Base-by-base conservation (phyloP, 2,797 vertebrate genomes). In the Erithacus rubecula region DNA sequence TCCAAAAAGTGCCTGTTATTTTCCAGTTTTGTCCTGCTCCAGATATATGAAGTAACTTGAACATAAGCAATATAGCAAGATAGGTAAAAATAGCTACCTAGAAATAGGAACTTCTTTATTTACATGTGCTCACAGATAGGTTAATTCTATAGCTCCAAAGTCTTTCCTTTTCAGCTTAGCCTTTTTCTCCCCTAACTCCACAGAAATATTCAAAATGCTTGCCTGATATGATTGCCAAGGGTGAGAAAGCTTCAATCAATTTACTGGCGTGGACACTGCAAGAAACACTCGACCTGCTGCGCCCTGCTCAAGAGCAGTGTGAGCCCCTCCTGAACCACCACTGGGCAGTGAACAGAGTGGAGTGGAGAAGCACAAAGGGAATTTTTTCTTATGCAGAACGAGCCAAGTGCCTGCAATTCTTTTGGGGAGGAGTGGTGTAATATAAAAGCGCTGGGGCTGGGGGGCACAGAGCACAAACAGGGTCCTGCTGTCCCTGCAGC, bases 181-280 rank as follows among this genome's bases (percentile, higher is more conserved):
- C 4, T 36, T 77, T 82, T 89, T 84, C 63, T 81, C 43, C 32
- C 14, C 7, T 71, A n/a, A 59, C 21, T 67, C 62, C 8, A 19
- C 1, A 96, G 92, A 92, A 93, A 87, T 91, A 79, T 76, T 95
- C 86, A 53, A 6, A 89, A 51, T 95, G 94, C 39, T 43, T 95
- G 32, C 34, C 34, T 12, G 71, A 93, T 26, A 94, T 93, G 55
- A 51, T 81, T 6, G 17, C 37, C 52, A 72, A 64, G 23, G 52
- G 37, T 77, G 89, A 91, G 63, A 84, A 51, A 52, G 36, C 72
- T 83, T 91, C 95, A 67, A 53, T 97, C 59, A 94, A 95, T 58
- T 41, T 6, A 20, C 89, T 97, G 36, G 62, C 24, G 10, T 89
- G 82, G 92, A 56, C 2, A 18, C 51, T 94, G 56, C 81, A 97